Evolutionary conservation across 2,888 invertebrate species (phyloP), one percentile per base, ranked within the genome.

Genomic region (Pomacea canaliculata): DNA sequence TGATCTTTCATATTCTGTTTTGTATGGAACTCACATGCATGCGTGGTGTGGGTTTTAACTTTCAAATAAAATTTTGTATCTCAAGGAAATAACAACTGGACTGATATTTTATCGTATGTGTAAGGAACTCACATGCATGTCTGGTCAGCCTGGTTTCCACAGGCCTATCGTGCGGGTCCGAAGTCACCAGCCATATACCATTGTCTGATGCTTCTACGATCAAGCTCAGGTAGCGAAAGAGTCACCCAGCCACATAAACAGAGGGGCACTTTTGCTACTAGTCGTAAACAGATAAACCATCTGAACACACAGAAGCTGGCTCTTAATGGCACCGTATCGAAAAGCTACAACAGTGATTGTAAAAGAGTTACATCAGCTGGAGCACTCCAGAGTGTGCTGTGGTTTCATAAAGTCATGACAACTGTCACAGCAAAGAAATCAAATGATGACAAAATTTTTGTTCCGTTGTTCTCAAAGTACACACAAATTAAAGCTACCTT

Each of bases 231-330:
- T n/a, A n/a, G n/a, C n/a, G n/a, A n/a, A n/a, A n/a, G n/a, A n/a
- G n/a, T n/a, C n/a, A n/a, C n/a, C 76, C 79, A 27, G 79, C 74
- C 48, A 86, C 72, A 16, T 66, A 67, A 16, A 84, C 70, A n/a
- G n/a, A 81, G 78, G 59, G 56, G 69, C 18, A 84, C 72, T 37
- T 49, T 63, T 37, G 84, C 82, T n/a, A 5, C 76, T 51, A 27
- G 70, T 65, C 7, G 67, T 83, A 82, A 12, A 86, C 75, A 0
- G 78, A n/a, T 79, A 5, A 86, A 49, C 86, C 86, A 76, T 86
- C 85, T 37, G 85, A 85, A 78, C 86, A 86, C 13, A 85, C 85
- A 0, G 83, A 76, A 77, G 19, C 85, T 85, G 12, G 78, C 37
- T 80, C 83, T n/a, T n/a, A 10, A 84, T 70, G 10, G 85, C 86